Evolutionary conservation across 2,888 invertebrate genomes (phyloP), one percentile per base, ranked within the genome.

Genomic region (Drosophila mercatorum): DNA sequence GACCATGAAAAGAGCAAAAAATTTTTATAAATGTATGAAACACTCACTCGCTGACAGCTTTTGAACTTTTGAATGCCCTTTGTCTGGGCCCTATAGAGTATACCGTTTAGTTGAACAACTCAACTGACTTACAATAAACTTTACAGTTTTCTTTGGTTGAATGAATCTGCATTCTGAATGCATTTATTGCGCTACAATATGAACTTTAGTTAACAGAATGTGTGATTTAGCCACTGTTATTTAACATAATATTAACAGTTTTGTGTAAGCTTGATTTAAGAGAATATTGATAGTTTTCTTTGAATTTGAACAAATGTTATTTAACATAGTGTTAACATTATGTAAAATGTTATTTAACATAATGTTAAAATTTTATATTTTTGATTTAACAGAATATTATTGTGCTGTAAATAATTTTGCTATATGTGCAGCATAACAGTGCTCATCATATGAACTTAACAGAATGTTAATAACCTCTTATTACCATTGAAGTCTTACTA

Each of bases 1-100:
- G 78, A 78, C 78, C 78, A 66, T 75, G 80, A 79, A 71, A 71
- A 65, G 51, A 34, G 36, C 36, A 51, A 17, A 51, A 51, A 51
- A 4, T 22, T 22, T 22, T 22, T 14, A 14, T 10, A 3, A n/a
- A 28, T 26, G 7, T 3, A 38, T 11, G 36, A 44, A 14, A 44
- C 11, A 59, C 28, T 47, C 47, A 47, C 58, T 28, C 40, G 49
- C 49, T 49, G 36, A 46, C 58, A 52, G 44, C 67, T 65, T 4
- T 4, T 17, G 46, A 46, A 34, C 40, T 34, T 17, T 10, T 28
- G 47, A 49, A 67, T 56, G 49, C 67, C 56, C 67, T 67, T 43
- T 47, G 49, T 41, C 14, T 0, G 40, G 2, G 31, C 0, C 8
- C 22, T 34, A 10, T n/a, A 31, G 40, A 31, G 40, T 22, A 49